Evolutionary conservation across 2,113 vertebrate genomes (phyloP).

Genomic region (Microcebus lehilahytsara): DNA sequence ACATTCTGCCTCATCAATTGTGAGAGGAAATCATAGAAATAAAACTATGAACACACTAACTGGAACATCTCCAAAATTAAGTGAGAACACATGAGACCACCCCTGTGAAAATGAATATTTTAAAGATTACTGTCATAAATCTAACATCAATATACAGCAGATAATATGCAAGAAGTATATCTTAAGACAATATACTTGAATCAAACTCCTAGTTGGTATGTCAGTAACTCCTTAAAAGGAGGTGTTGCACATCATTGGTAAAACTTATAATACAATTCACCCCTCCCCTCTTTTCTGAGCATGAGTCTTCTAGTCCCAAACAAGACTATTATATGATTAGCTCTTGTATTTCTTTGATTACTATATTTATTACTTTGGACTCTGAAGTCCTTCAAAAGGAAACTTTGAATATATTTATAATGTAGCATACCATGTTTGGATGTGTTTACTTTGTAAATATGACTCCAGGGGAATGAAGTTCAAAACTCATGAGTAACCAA

Average conservation of each 20-base stretch:
- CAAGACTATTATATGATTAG: not conserved
- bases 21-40: not conserved
- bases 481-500: not conserved
- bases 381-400: constrained; percentile 36
- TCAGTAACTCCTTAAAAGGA: not conserved
- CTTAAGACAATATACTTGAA: not conserved
- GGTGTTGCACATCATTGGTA: not conserved
- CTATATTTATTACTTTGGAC: not conserved
- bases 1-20: constrained; percentile 29
- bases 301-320: not conserved
- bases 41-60: not conserved
- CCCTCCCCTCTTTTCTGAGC: not conserved
- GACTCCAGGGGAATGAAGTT: not conserved
- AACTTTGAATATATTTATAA: not conserved
- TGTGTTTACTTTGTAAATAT: constrained; percentile 6
- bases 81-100: not conserved
- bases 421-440: not conserved
- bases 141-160: not conserved
- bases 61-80: constrained; percentile 7
- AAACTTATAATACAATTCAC: not conserved
- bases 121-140: not conserved
- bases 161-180: not conserved
- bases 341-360: not conserved
- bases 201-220: not conserved
- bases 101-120: not conserved